phyloP scores from a whole-genome alignment of 2,888 invertebrate species.

The Clitarchus hookeri region DNA sequence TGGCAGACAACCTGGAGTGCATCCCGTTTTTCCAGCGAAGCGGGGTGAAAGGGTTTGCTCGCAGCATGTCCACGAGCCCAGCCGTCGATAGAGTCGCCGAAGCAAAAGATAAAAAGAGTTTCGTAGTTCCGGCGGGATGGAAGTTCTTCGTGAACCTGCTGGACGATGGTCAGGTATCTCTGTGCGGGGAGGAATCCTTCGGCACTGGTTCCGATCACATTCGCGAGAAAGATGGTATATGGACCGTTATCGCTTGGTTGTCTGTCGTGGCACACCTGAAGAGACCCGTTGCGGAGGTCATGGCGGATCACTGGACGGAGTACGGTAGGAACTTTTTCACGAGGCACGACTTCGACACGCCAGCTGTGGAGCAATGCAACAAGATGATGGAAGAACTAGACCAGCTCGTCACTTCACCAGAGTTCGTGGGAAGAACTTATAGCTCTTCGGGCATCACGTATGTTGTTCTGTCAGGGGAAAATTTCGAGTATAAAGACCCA shows the following conservation, averaged over 20 bases:
- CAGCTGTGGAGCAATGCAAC: slow-evolving; percentile 82
- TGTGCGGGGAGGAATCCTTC: slow-evolving; percentile 99
- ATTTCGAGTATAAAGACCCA: slow-evolving; percentile 95
- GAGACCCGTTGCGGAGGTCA: slow-evolving; percentile 74
- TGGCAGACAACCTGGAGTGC: slow-evolving; percentile 85
- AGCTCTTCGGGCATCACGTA: neutral
- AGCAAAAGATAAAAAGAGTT: slow-evolving; percentile 75
- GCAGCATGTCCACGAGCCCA: slow-evolving; percentile 96
- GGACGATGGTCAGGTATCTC: slow-evolving; percentile 90
- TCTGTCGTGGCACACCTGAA: slow-evolving; percentile 69
- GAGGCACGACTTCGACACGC: slow-evolving; percentile 98
- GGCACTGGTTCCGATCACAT: slow-evolving; percentile 98
- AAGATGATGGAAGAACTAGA: slow-evolving; percentile 88
- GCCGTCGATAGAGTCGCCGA: slow-evolving; percentile 85
- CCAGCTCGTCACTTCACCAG: slow-evolving; percentile 64
- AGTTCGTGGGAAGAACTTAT: slow-evolving; percentile 52
- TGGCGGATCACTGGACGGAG: slow-evolving; percentile 84
- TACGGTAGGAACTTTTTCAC: slow-evolving; percentile 96
- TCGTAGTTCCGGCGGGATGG: slow-evolving; percentile 97
- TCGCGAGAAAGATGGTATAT: slow-evolving; percentile 98
- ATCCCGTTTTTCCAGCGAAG: slow-evolving; percentile 92
- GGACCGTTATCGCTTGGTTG: slow-evolving; percentile 97
- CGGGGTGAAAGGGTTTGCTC: slow-evolving; percentile 86
- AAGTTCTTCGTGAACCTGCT: slow-evolving; percentile 99
- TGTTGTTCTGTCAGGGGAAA: slow-evolving; percentile 77